Evolutionary conservation across 2,888 invertebrate genomes (phyloP), one percentile per base, ranked within the genome.

Genomic region (Erebia ligea): DNA sequence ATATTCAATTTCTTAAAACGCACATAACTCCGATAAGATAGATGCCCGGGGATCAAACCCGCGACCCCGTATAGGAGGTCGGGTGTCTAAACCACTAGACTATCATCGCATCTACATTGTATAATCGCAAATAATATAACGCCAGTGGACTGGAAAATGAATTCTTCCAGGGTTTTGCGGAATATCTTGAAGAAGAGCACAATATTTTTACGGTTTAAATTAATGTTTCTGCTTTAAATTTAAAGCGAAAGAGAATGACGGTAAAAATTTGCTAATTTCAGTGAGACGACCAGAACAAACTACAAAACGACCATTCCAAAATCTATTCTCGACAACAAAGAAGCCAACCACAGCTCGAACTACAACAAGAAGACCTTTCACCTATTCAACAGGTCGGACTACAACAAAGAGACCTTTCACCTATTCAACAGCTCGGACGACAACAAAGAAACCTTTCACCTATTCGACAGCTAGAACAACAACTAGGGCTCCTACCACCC

Each of bases 301-400:
- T 21, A 85, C 86, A 1, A 87, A 86, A 67, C 83, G 86, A n/a
- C 87, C 90, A 6, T 75, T 79, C 15, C 76, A 80, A 5, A 78
- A 62, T 67, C 61, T 78, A 42, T 78, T 79, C 34, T 78, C 79
- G 8, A 76, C 78, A 25, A 76, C 70, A 42, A 76, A 75, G 48
- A 77, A 69, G 56, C 62, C 76, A 15, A 78, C 75, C 0, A 71
- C 69, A 40, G 70, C 72, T 73, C 68, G 82, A 19, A 74, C 80
- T 19, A 83, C 86, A 10, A 85, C 86, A 8, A 86, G 78, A 40
- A 84, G 75, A 78, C 88, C 86, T 25, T 71, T 76, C 6, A 75
- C 75, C 6, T 54, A 54, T 19, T 19, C 74, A 1, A 72, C 69
- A 21, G 69, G 72, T 72, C 62, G 81, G 34, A 74, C 81, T n/a